Evolutionary conservation across 1,140 invertebrate species (phyloP).

Genomic region (Laupala kohalensis): DNA sequence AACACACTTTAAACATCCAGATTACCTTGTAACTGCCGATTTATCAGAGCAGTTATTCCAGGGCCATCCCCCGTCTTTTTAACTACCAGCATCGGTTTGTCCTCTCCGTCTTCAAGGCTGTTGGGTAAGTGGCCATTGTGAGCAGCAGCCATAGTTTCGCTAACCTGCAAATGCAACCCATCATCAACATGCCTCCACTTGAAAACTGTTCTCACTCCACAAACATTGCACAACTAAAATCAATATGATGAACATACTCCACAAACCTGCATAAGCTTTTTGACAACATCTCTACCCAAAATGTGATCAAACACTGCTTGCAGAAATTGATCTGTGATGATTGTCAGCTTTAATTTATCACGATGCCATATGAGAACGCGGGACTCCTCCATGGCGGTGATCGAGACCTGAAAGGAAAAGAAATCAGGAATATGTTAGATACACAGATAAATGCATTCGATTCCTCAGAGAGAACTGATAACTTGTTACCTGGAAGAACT

Average conservation of each 20-base stretch:
- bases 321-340: constrained; percentile 70
- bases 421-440: background rate
- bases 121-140: constrained; percentile 46
- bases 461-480: no score
- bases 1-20: background rate
- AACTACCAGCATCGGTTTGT: constrained; percentile 60
- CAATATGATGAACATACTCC: background rate
- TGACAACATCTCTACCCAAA: constrained; percentile 74
- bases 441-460: no score
- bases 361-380: constrained; percentile 75
- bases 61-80: constrained; percentile 61
- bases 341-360: constrained; percentile 69
- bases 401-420: constrained; percentile 49
- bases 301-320: constrained; percentile 77
- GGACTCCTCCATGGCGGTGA: constrained; percentile 77
- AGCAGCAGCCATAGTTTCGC: constrained; percentile 61
- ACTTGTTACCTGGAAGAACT: constrained; percentile 65
- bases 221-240: no score
- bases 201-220: no score
- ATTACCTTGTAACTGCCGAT: constrained; percentile 62
- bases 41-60: constrained; percentile 59
- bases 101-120: constrained; percentile 44
- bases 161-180: constrained; percentile 40
- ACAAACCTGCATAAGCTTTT: constrained; percentile 75
- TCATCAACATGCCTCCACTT: no score